Evolutionary conservation across 1,140 invertebrate species (phyloP).

Genomic region (Drosophila takahashii): DNA sequence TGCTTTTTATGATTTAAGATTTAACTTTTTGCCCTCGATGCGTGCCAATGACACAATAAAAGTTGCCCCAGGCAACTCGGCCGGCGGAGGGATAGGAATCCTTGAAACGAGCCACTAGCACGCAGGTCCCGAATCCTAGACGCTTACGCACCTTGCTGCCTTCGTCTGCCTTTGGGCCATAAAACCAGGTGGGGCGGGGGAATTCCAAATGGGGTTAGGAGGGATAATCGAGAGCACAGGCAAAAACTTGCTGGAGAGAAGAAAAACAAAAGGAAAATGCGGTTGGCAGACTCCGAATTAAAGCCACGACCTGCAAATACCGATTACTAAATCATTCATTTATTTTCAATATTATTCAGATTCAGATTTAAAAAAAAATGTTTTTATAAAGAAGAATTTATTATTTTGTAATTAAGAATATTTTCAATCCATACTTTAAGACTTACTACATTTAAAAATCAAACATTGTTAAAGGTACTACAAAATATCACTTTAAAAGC

Average conservation of each 20-base stretch:
- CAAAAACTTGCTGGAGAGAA: slow-evolving; percentile 7
- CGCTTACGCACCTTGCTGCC: slow-evolving; percentile 54
- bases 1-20: slow-evolving; percentile 68
- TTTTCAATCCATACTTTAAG: no score
- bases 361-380: no score
- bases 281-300: not conserved
- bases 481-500: no score
- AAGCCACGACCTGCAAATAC: slow-evolving; percentile 22
- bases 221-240: slow-evolving; percentile 27
- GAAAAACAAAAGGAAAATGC: slow-evolving; percentile 38
- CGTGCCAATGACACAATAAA: slow-evolving; percentile 76
- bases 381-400: no score
- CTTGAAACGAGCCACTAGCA: slow-evolving; percentile 66
- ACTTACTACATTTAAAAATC: no score
- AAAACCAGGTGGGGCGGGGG: slow-evolving; percentile 43
- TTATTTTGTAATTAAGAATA: no score
- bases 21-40: slow-evolving; percentile 65
- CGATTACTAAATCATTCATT: not conserved
- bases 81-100: slow-evolving; percentile 22
- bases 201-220: not conserved
- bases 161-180: slow-evolving; percentile 60
- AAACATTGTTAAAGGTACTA: no score
- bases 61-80: slow-evolving; percentile 53
- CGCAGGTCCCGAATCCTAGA: slow-evolving; percentile 57
- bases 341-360: no score